Base-by-base conservation (phyloP, 2,888 invertebrate genomes). In the Drosophila birchii region DNA sequence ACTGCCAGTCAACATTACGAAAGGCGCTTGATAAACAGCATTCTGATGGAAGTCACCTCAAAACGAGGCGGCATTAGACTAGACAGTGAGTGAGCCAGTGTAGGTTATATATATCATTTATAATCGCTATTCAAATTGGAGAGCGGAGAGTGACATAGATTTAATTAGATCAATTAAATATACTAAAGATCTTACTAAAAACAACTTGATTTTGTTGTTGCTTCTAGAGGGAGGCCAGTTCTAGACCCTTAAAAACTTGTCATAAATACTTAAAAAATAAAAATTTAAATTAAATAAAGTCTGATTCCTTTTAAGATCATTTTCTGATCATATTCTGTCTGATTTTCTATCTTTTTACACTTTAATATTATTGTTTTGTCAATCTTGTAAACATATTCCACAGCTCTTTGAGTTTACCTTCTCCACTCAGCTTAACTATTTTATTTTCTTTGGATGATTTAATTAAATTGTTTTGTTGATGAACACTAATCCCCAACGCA, bases 381-480 rank as follows among this genome's bases (percentile, higher is more conserved):
- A 36, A 34, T 49, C 47, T 26, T 36, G 41, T 43, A 18, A 20
- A 20, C 36, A 29, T 23, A 47, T 47, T 54, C 14, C 36, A 43
- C 36, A 49, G 5, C 32, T 18, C 45, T 11, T 23, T 14, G 36
- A 36, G 47, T 23, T 53, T 53, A 8, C 20, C n/a, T 47, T 47
- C 34, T 39, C 54, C 51, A 59, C 9, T 41, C 18, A 12, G 61
- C 41, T 62, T 66, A 69, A 69, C 47, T 39, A 78, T 67, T 72
- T 76, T 76, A 62, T 78, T 81, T 81, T 62, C 54, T 66, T 49
- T 26, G 47, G 43, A 63, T 78, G 36, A 69, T 69, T 73, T 60
- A 86, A 83, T 83, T 51, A 81, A 70, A 44, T 54, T 76, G 64
- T 60, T 75, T 71, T 56, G 63, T 39, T 20, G 39, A 23, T 29